These are phyloP conservation scores for Stichodactyla helianthus DNA, from an alignment of 64 coral and sea anemone genomes.

Conservation along the genomic window DNA sequence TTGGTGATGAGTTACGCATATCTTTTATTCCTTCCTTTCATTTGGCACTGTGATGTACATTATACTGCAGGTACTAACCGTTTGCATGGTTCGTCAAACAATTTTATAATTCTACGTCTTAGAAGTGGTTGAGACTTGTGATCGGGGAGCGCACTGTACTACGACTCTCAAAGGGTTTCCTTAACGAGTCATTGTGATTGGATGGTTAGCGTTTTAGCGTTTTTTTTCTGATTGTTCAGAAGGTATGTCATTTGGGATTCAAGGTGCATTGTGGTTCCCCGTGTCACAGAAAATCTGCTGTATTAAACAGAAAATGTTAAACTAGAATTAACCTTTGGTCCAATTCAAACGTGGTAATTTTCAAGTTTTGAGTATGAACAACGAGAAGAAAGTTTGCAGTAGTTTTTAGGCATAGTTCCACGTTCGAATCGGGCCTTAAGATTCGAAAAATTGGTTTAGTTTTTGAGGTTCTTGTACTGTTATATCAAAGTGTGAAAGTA, in stretches of 20 bases:
- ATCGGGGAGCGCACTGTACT: too few relatives aligned
- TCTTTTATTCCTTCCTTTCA: not conserved
- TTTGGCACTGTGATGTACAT: not conserved
- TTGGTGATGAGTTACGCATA: not conserved
- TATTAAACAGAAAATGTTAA: not conserved
- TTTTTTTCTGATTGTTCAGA: too few relatives aligned
- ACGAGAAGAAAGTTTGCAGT: too few relatives aligned
- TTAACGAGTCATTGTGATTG: too few relatives aligned
- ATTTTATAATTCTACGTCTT: not conserved
- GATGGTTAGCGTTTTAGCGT: too few relatives aligned
- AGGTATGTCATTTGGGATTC: too few relatives aligned
- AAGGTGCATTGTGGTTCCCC: too few relatives aligned
- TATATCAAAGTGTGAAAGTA: not conserved
- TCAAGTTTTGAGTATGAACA: not conserved
- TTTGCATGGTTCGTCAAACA: not conserved
- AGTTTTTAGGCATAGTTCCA: not conserved
- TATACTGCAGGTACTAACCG: not conserved
- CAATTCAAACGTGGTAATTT: not conserved
- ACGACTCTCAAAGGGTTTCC: too few relatives aligned
- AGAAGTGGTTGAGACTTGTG: not conserved
- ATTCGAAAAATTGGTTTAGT: not conserved
- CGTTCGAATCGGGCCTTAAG: not conserved
- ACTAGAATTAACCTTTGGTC: not conserved
- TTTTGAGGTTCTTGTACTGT: constrained; percentile 1
- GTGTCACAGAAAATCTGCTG: not conserved